Base-by-base conservation (phyloP, 2,113 vertebrate species). In the Morone chrysops region DNA sequence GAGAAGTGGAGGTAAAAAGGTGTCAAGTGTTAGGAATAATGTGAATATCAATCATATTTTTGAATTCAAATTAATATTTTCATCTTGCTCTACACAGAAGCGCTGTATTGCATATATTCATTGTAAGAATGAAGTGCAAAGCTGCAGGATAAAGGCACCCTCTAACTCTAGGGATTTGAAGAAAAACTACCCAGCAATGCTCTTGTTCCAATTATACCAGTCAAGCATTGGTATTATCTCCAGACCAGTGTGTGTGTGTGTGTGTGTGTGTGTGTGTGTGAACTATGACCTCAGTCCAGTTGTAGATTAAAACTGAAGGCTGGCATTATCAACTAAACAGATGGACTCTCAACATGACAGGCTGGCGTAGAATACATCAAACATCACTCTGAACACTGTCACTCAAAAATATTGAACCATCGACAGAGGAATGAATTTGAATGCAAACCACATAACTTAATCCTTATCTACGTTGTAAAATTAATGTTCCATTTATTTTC, bases 241-340 rank as follows among this genome's bases (percentile, higher is more conserved):
- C 51, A 67, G 41, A 43, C 60, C 38, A 51, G 3, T 45, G 45
- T 20, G 51, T 40, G 51, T 22, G 54, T 18, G 38, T 17, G 25
- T 40, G 50, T 22, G 50, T 48, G 73, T 53, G 47, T 25, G 14
- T 25, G n/a, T 25, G 63, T 25, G 41, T 16, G 43, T 13, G 20
- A 78, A 18, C 66, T 53, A 2, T 78, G 75, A 81, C 70, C 57
- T 57, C 16, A 20, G 9, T 14, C 78, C 14, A 13, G 69, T 18
- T 69, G 50, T 51, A 72, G 83, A 78, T 90, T 87, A 87, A 84
- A 80, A 69, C 56, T 79, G 16, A 43, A 57, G 68, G 20, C 62
- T 41, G 69, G 65, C 20, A 59, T 89, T 77, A 77, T 36, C n/a
- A 78, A n/a, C 65, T 40, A 48, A 82, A 79, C 84, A 92, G 82